Conservation (phyloP, 2,113 vertebrate genomes). For the Sinosuthora webbiana region DNA sequence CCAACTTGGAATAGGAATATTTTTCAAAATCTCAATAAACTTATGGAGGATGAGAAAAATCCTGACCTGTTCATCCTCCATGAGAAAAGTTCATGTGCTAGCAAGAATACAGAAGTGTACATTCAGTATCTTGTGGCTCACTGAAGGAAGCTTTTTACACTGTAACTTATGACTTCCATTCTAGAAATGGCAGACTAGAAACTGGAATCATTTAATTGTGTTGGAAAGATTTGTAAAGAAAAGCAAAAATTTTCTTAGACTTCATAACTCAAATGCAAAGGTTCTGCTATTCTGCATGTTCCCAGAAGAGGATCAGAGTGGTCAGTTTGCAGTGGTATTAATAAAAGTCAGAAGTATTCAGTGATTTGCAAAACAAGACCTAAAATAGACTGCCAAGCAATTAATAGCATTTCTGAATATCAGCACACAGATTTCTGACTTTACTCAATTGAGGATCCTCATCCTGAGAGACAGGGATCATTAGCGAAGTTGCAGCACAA, state of each 20-base stretch:
- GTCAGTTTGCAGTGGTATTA: neutral
- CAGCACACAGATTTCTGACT: neutral
- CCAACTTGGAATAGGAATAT: neutral
- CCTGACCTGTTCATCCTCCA: neutral
- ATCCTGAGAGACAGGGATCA: neutral
- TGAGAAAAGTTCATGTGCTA: neutral
- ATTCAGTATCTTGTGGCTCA: neutral
- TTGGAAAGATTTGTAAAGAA: neutral
- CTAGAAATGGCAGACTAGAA: neutral
- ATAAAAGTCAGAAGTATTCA: neutral
- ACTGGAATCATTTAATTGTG: neutral
- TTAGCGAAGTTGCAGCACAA: neutral
- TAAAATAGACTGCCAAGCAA: neutral
- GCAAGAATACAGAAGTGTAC: neutral
- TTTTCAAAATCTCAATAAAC: neutral
- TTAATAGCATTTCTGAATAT: neutral
- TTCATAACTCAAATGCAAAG: neutral
- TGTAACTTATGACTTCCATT: neutral
- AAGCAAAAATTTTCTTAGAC: neutral
- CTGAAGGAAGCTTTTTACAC: neutral
- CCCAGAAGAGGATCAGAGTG: neutral
- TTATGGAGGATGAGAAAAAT: neutral
- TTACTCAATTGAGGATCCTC: neutral
- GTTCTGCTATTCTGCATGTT: neutral
- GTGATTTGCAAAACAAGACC: neutral